phyloP scores from a whole-genome alignment of 2,113 vertebrate species.

The Ploceus nigricollis region DNA sequence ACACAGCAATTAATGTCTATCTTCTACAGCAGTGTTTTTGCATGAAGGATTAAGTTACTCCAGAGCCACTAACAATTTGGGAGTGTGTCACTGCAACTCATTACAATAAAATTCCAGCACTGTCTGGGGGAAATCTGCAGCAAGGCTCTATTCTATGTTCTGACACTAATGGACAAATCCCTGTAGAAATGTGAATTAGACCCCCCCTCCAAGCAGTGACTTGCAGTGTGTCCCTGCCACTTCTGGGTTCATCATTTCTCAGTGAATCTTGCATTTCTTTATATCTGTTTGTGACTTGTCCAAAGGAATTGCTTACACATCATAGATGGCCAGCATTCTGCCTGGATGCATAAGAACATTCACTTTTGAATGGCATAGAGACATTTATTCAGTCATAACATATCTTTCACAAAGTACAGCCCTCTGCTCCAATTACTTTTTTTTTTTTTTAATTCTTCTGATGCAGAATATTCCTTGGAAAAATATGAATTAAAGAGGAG shows the following conservation, averaged over 20 bases:
- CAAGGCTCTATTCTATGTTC: rapidly evolving
- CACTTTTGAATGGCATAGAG: background rate
- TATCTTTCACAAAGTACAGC: background rate
- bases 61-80: background rate
- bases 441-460: background rate
- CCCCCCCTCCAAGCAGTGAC: background rate
- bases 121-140: background rate
- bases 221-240: background rate
- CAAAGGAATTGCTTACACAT: background rate
- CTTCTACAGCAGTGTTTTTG: background rate
- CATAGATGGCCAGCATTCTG: background rate
- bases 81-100: background rate
- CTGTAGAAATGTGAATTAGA: background rate
- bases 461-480: background rate
- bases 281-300: background rate
- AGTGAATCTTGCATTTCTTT: background rate
- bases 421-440: background rate
- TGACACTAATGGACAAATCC: background rate
- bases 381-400: background rate
- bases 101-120: background rate
- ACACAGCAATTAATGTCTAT: background rate
- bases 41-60: background rate
- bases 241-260: background rate
- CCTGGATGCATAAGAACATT: background rate
- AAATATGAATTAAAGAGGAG: background rate